Base-by-base conservation (phyloP, 2,888 invertebrate genomes). In the Nasonovia ribisnigri region DNA sequence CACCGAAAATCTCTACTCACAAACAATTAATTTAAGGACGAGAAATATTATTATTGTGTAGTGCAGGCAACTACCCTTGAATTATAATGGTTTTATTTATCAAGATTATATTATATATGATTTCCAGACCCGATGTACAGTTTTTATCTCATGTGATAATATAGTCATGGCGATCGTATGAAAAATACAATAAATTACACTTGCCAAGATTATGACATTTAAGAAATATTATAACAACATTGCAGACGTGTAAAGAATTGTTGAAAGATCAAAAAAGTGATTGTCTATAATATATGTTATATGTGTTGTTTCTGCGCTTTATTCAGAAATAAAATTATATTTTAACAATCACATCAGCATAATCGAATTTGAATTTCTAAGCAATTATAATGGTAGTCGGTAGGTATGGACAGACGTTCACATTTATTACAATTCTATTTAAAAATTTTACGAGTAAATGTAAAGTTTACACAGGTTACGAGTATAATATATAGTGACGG, bases 11-110 rank as follows among this genome's bases (percentile, higher is more conserved):
- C 54, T 43, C 4, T 48, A 13, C 24, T 11, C 54, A 36, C 51
- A 88, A 87, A 87, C 48, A 87, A 92, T 92, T 88, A 88, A 88
- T 88, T 88, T 92, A 43, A 88, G 88, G 13, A 36, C 43, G 24
- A 29, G 36, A 54, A 10, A 46, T 67, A 42, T 51, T 36, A 8
- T 36, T 26, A 42, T 11, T 36, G 77, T 77, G 36, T 36, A 36
- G 77, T 20, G 77, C 77, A 8, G 2, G 36, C 36, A 36, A 36
- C 77, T 36, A 77, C 88, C 43, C 24, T 10, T 43, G 77, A 88
- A 88, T 29, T 20, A n/a, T 88, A 92, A 88, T 88, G 77, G 77
- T 43, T 88, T 77, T 51, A 3, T 43, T 43, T 54, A 92, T 92
- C 67, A 54, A 77, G 88, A 92, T 92, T 77, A 51, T 10, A 88